phyloP scores from a whole-genome alignment of 2,888 invertebrate species.

The Girardia tigrina region DNA sequence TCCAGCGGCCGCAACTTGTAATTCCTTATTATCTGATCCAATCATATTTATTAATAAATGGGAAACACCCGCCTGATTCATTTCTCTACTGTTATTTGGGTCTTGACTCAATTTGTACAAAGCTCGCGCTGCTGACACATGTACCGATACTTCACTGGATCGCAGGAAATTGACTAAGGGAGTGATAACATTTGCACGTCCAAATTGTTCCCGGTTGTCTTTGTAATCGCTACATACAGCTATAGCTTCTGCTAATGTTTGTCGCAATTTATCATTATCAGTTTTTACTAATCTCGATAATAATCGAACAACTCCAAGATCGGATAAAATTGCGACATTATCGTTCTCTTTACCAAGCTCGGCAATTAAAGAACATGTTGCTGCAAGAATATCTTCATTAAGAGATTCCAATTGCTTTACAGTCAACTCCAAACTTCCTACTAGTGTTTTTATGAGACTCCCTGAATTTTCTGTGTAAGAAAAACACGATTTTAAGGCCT shows the following conservation, averaged over 20 bases:
- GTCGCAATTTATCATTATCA: conserved; percentile 25
- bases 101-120: not conserved
- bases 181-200: conserved; percentile 23
- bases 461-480: conserved; percentile 73
- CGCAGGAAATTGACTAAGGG: conserved; percentile 18
- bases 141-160: conserved; percentile 13
- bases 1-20: conserved; percentile 85
- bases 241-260: conserved; percentile 13
- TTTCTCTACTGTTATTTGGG: conserved; percentile 26
- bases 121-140: not conserved
- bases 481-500: conserved; percentile 79
- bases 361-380: conserved; percentile 71
- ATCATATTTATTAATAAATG: conserved; percentile 1
- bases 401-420: conserved; percentile 69
- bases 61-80: conserved; percentile 26
- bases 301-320: conserved; percentile 69
- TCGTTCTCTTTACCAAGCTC: conserved; percentile 77
- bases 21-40: conserved; percentile 57
- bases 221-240: conserved; percentile 20
- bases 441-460: conserved; percentile 80
- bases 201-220: conserved; percentile 25
- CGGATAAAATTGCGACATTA: conserved; percentile 81
- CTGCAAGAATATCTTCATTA: conserved; percentile 67
- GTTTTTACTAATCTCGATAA: conserved; percentile 64
- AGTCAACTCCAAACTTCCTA: conserved; percentile 77